Percentiles rank a stretch among this genome's conserved stretches.
Conservation (phyloP, 2,797 vertebrate genomes). For the Glossophaga mutica region DNA sequence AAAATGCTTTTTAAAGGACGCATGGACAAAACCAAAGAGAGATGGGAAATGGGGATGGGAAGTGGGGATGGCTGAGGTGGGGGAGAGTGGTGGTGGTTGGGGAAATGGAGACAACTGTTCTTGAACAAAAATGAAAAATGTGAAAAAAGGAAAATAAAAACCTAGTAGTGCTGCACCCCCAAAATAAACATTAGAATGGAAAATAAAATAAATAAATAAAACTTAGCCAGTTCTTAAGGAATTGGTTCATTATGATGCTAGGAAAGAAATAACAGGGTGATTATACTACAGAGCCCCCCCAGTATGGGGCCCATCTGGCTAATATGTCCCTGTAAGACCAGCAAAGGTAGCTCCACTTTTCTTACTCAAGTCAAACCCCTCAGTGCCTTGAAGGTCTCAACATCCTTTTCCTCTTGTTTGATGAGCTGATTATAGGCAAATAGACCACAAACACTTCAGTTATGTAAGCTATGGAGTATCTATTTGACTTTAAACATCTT, state of each 20-base stretch:
- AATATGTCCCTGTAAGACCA: background rate
- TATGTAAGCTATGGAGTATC: background rate
- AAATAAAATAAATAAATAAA: background rate
- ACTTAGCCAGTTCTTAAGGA: background rate
- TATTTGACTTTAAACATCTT: background rate
- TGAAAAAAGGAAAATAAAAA: too few species aligned
- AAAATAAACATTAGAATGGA: too few species aligned
- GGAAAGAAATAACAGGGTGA: background rate
- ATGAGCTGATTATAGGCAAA: background rate
- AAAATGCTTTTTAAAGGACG: background rate
- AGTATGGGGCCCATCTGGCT: rapidly evolving
- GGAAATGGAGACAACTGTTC: too few species aligned
- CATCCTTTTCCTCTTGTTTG: background rate
- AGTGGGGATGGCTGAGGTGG: too few species aligned
- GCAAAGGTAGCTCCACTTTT: background rate
- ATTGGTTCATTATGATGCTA: background rate
- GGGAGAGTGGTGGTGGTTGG: too few species aligned
- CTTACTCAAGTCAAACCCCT: background rate
- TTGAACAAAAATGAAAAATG: too few species aligned
- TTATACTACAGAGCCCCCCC: background rate
- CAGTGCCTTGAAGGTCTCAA: background rate
- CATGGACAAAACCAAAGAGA: too few species aligned
- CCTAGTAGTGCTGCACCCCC: too few species aligned
- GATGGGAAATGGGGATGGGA: too few species aligned
- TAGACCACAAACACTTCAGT: background rate